Evolutionary conservation across 2,113 vertebrate genomes (phyloP), one percentile per base, ranked within the genome.

Genomic region (Lichenostomus cassidix): DNA sequence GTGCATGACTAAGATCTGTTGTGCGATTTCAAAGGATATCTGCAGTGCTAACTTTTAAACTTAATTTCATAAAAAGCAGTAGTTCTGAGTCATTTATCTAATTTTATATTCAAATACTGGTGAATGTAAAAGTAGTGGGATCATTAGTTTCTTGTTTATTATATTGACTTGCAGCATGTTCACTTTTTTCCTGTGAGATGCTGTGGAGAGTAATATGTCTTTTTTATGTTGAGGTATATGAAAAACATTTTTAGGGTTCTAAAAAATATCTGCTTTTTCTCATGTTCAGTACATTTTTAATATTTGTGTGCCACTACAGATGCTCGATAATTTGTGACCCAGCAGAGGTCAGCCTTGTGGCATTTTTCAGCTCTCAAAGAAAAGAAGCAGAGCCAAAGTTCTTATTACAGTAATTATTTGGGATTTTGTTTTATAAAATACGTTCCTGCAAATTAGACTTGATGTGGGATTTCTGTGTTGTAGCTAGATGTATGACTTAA

Each of bases 341-440:
- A 97, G 96, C 65, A 97, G 96, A 97, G 91, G 96, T 97, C 96
- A 95, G 91, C 58, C 92, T 96, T 95, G 90, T 92, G 91, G 76
- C 35, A 56, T 77, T 87, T 87, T 79, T 83, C 15, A 79, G 65
- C 3, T 11, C 20, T 80, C 46, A 65, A 71, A 67, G 53, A 62
- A 71, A 76, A 84, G 8, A 16, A 58, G 8, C 25, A 28, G 31
- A 69, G 18, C 5, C 7, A 25, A 71, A 70, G n/a, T 64, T 79
- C 12, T 63, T 56, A 5, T 21, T 39, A 12, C 12, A 29, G 53
- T 12, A 82, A 84, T 9, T 41, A 7, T 56, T 55, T 49, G 15
- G 10, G 67, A 39, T 60, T 90, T 59, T 67, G 6, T 50, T 85
- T 46, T 37, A 41, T 65, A 37, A 69, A 76, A 47, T 65, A 20